Base-by-base conservation (phyloP, 2,888 invertebrate species). In the Archaeoteleia sp. region DNA sequence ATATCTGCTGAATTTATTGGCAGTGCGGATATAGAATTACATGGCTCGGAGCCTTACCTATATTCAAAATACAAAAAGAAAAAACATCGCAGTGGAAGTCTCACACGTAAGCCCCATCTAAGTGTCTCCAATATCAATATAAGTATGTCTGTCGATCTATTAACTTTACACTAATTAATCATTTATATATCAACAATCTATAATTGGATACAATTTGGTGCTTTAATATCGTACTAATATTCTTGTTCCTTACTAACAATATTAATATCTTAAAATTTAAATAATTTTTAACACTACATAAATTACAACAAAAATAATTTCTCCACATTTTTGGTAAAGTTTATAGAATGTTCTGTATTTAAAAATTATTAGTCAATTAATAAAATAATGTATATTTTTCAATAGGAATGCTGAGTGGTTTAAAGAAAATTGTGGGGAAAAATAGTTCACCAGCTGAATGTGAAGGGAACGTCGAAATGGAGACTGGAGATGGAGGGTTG, bases 1-100 rank as follows among this genome's bases (percentile, higher is more conserved):
- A 73, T 85, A 45, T 75, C 80, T 34, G 65, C 70, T n/a, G 84
- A 85, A 48, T 63, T 69, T n/a, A 72, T 71, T 20, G 77, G 79
- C 12, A 82, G 78, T 12, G 71, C 77, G 0, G 82, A 82, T 12
- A 78, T 75, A 40, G 82, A 83, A 45, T 71, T 84, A 34, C 76
- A 84, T 63, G 51, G 73, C 13, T 82, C 82, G 1, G 80, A 82
- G 55, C 68, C 73, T 10, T 70, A 72, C 9, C 68, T 73, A 25
- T 77, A 74, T 39, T 57, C 68, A 27, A 82, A 87, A 67, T 87
- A 87, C 58, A 89, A 90, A 74, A 89, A 88, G 79, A 91, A 91
- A 81, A 94, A 94, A 85, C 93, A 94, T 85, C 88, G 95, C 79
- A 88, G 95, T 88, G 95, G 95, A 75, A 95, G 95, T 74, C 88